Evolutionary conservation across 2,797 vertebrate species (phyloP), one percentile per base, ranked within the genome.

Genomic region (Bradypodion pumilum): DNA sequence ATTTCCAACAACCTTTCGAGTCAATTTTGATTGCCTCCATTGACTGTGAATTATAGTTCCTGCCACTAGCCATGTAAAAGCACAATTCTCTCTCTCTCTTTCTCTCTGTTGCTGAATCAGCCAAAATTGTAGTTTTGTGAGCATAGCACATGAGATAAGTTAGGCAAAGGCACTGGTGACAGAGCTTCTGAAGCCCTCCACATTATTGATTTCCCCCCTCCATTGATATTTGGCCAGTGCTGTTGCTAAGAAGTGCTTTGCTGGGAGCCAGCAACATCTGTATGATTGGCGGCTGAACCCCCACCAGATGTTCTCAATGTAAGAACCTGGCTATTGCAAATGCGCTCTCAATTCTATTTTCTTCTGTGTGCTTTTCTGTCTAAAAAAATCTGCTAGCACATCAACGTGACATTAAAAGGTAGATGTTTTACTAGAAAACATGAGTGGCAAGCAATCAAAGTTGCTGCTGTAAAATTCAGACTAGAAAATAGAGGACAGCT

Each of bases 31-130:
- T 80, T 32, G 40, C 10, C 65, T 77, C 74, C 35, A 68, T 35
- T 19, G 35, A 80, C 21, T 80, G 72, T 27, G 59, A 80, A 85
- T 74, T 85, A 73, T 60, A 85, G 77, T n/a, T n/a, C n/a, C n/a
- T n/a, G n/a, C n/a, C n/a, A n/a, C n/a, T n/a, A n/a, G n/a, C n/a
- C n/a, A n/a, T n/a, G n/a, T n/a, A n/a, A 32, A n/a, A 44, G 62
- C 6, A 59, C 78, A 74, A 35, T 37, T 42, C 76, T 9, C 7
- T 73, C 42, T 37, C 40, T 23, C 25, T 29, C 23, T 2, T 25
- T 21, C 35, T 2, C 16, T n/a, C 27, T 82, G 25, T 16, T 75
- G 81, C 44, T 75, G 81, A 75, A 12, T 80, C 49, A 44, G 49
- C 63, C 44, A n/a, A 66, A 56, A 44, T 19, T n/a, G 23, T 25